Conservation (phyloP, 2,888 invertebrate species). For the Anticlea derivata region DNA sequence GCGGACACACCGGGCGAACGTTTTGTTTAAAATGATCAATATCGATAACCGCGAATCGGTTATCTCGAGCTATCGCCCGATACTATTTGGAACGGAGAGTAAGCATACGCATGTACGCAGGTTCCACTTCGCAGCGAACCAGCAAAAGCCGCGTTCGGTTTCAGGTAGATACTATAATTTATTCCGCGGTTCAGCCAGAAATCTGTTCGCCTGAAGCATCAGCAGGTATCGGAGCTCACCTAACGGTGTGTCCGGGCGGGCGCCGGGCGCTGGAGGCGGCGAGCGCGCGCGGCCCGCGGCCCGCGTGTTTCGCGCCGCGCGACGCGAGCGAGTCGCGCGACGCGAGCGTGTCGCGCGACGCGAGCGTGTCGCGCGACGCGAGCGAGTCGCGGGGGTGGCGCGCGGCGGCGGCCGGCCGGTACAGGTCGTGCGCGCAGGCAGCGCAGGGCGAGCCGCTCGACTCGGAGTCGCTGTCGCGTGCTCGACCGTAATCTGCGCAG, state of each 20-base stretch:
- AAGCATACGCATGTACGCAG: too few relatives aligned
- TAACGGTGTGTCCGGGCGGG: slow-evolving; percentile 44
- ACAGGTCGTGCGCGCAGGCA: slow-evolving; percentile 63
- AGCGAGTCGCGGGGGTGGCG: slow-evolving; percentile 24
- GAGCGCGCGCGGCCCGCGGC: slow-evolving; percentile 12
- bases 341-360: slow-evolving; percentile 40
- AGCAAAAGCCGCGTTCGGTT: too few relatives aligned
- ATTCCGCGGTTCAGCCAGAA: too few relatives aligned
- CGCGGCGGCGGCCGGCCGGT: slow-evolving; percentile 59
- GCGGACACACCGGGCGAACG: too few relatives aligned
- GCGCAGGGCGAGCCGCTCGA: slow-evolving; percentile 74
- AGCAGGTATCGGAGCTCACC: too few relatives aligned
- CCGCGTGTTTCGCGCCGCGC: slow-evolving; percentile 27
- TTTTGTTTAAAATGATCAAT: too few relatives aligned
- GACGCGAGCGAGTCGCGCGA: slow-evolving; percentile 18
- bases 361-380: slow-evolving; percentile 23
- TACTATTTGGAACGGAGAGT: too few relatives aligned
- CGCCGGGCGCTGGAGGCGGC: slow-evolving; percentile 31
- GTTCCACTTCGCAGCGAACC: too few relatives aligned
- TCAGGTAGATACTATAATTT: too few relatives aligned
- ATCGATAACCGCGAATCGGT: too few relatives aligned
- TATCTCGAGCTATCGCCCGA: too few relatives aligned
- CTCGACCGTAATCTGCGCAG: slow-evolving; percentile 49
- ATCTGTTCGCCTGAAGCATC: too few relatives aligned
- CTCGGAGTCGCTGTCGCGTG: slow-evolving; percentile 65